Conservation (phyloP, 2,888 invertebrate genomes). For the Dasypolia templi region DNA sequence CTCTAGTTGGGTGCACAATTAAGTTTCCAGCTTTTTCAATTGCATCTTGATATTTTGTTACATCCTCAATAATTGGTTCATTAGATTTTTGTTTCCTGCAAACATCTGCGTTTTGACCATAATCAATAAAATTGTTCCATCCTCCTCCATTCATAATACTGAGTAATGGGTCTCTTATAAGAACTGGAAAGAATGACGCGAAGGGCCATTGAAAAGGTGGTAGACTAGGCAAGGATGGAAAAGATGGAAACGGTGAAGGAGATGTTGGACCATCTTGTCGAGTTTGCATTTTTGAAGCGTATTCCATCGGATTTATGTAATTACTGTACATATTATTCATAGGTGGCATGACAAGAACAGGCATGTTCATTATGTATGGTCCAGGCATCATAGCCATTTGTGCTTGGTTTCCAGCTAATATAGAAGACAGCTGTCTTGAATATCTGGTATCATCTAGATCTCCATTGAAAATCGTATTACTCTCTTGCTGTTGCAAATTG, state of each 20-base stretch:
- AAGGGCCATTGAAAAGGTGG: slow-evolving; percentile 88
- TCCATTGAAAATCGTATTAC: slow-evolving; percentile 60
- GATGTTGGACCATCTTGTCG: slow-evolving; percentile 72
- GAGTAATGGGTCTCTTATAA: slow-evolving; percentile 90
- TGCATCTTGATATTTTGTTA: slow-evolving; percentile 30
- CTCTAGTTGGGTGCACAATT: slow-evolving; percentile 49
- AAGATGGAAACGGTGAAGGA: slow-evolving; percentile 65
- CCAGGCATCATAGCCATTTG: slow-evolving; percentile 63
- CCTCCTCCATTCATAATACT: slow-evolving; percentile 88
- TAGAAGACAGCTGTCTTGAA: slow-evolving; percentile 69
- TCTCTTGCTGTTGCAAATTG: slow-evolving; percentile 70
- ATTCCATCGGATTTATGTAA: slow-evolving; percentile 69
- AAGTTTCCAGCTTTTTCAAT: slow-evolving; percentile 38
- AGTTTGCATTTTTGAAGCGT: slow-evolving; percentile 69
- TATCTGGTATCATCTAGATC: slow-evolving; percentile 63
- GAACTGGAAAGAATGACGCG: slow-evolving; percentile 89
- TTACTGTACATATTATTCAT: slow-evolving; percentile 66
- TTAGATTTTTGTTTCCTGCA: slow-evolving; percentile 83
- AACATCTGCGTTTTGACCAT: slow-evolving; percentile 90
- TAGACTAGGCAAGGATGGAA: slow-evolving; percentile 47
- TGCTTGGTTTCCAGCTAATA: slow-evolving; percentile 61
- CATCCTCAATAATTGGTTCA: slow-evolving; percentile 44
- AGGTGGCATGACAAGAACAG: slow-evolving; percentile 79
- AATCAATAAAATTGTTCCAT: slow-evolving; percentile 90
- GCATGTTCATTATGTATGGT: slow-evolving; percentile 80